Evolutionary conservation across 2,888 invertebrate genomes (phyloP), one percentile per base, ranked within the genome.

Genomic region (Anagyrus pseudococci): DNA sequence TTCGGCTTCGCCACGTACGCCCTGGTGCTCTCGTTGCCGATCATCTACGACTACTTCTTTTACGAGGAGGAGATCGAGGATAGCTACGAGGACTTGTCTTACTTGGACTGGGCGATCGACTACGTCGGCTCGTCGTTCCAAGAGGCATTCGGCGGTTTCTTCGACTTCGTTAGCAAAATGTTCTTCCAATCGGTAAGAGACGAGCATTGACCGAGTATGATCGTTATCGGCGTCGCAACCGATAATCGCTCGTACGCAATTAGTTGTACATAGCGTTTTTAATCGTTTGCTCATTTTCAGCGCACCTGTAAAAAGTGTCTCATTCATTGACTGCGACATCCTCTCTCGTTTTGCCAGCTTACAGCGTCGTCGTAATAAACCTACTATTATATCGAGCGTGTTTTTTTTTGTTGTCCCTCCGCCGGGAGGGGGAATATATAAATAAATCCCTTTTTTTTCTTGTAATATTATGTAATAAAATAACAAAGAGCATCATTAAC

Each of bases 51-150:
- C 15, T 72, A 75, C 33, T 68, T 78, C 26, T 72, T 73, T 53
- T 71, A 75, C 50, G 74, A 77, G 48, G 73, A 74, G 44, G 73
- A 75, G 2, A 72, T 72, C 40, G 70, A 75, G 15, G 70, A 76
- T 13, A 71, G 71, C 2, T 74, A 75, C 40, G 75, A 76, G 52
- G 71, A 77, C 41, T 49, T 72, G 33, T 67, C 67, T 44, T 79
- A 78, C 49, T 17, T 73, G 17, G 77, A 77, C 56, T 22, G 75
- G 1, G 62, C 64, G 29, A 20, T 76, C 17, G 72, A 76, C 13
- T 78, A 77, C 62, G 57, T 77, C 17, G 53, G 70, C 4, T 73
- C 74, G 1, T 80, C 78, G 1, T 77, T 75, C 58, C 70, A 70
- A 56, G 78, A 75, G 70, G 77, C 76, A 8, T 75, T 76, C 58